Conservation (phyloP, 53 echinoderm and acorn worm species). For the Luidia sarsii region DNA sequence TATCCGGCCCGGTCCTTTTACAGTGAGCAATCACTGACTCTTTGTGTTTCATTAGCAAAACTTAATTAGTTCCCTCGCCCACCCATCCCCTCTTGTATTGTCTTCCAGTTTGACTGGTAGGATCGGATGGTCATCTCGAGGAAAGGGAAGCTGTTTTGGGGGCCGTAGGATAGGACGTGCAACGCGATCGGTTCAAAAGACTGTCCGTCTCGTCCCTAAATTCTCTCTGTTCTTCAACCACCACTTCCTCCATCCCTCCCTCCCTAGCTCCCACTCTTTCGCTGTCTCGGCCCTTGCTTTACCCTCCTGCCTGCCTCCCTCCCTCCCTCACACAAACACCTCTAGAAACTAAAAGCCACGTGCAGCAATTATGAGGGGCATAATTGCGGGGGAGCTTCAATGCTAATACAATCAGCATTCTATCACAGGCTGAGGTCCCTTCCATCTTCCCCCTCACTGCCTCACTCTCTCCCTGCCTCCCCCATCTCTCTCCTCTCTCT, state of each 20-base stretch:
- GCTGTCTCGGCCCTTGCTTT: too few relatives aligned
- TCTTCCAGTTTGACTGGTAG: too few relatives aligned
- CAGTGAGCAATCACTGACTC: conserved; percentile 30
- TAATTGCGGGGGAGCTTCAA: conserved; percentile 40
- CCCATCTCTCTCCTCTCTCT: background rate
- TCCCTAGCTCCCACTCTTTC: too few relatives aligned
- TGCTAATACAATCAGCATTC: conserved; percentile 45
- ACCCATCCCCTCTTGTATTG: background rate
- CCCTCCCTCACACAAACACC: background rate
- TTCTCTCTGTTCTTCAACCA: too few relatives aligned
- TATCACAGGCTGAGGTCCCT: conserved; percentile 23
- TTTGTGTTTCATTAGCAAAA: conserved; percentile 44
- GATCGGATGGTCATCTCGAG: too few relatives aligned
- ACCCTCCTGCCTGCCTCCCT: too few relatives aligned
- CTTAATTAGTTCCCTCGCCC: conserved; percentile 21
- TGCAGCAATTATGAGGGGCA: conserved; percentile 43
- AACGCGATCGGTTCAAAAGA: too few relatives aligned
- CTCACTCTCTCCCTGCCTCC: conserved; percentile 1
- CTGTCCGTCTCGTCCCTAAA: too few relatives aligned
- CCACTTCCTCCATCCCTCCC: too few relatives aligned
- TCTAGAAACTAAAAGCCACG: conserved; percentile 42
- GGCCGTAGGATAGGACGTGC: too few relatives aligned
- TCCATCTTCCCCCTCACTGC: too few relatives aligned
- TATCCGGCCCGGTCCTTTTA: conserved; percentile 20
- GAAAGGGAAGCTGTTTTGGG: too few relatives aligned